Percentiles rank a stretch among this genome's conserved stretches.
phyloP scores from a whole-genome alignment of 2,113 vertebrate species.

The Phoxinus phoxinus region DNA sequence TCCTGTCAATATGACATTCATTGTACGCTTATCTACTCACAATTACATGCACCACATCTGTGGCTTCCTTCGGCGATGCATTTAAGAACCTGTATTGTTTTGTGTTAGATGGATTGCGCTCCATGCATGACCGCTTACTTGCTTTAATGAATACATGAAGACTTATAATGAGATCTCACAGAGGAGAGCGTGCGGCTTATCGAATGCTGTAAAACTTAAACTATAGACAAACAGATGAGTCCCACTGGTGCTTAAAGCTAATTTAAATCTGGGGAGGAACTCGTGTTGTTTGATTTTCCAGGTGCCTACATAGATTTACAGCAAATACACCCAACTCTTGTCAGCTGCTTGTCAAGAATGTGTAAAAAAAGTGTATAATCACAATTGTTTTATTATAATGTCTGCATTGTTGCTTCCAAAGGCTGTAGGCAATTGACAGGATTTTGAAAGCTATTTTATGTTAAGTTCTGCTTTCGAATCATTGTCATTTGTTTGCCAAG shows the following conservation, averaged over 20 bases:
- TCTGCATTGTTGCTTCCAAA: neutral
- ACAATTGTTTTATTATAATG: neutral
- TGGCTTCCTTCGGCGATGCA: conserved; percentile 52
- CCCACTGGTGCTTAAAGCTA: neutral
- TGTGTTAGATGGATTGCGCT: conserved; percentile 63
- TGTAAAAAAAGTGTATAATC: neutral
- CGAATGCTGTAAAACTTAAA: conserved; percentile 24
- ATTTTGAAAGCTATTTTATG: neutral
- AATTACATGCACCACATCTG: conserved; percentile 56
- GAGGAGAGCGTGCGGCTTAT: conserved; percentile 26
- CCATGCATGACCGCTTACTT: conserved; percentile 26
- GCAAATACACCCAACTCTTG: neutral
- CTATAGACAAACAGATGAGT: conserved; percentile 32
- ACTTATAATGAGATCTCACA: conserved; percentile 46
- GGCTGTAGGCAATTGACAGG: neutral
- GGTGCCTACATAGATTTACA: neutral
- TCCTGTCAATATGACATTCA: conserved; percentile 58
- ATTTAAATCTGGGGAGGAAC: conserved; percentile 2
- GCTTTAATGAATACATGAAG: conserved; percentile 43
- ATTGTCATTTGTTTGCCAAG: neutral
- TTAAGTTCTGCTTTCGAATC: neutral
- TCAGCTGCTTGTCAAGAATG: neutral
- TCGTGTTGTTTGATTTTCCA: neutral
- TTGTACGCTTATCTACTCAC: conserved; percentile 63
- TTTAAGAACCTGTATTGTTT: conserved; percentile 61